Percentiles rank a stretch among this genome's conserved stretches.
Conservation (phyloP, 2,113 vertebrate genomes). For the Eurystomus gularis region DNA sequence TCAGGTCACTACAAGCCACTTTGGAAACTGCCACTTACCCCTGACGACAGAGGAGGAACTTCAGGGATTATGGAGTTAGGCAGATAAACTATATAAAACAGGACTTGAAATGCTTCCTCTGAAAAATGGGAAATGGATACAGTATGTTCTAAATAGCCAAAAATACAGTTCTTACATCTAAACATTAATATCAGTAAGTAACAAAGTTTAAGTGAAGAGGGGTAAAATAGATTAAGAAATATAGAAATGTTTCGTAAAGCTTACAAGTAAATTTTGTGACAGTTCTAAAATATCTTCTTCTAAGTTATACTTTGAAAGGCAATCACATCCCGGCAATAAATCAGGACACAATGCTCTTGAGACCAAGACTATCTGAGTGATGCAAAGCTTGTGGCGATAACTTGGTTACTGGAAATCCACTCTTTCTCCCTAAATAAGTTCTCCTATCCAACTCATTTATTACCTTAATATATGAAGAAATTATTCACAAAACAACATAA, state of each 20-base stretch:
- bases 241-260: not conserved
- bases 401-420: not conserved
- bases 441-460: not conserved
- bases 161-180: not conserved
- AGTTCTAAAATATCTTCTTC: not conserved
- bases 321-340: not conserved
- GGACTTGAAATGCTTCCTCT: not conserved
- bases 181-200: not conserved
- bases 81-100: not conserved
- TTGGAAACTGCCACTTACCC: not conserved
- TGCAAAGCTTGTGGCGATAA: not conserved
- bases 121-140: not conserved
- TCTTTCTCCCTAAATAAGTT: not conserved
- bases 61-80: not conserved
- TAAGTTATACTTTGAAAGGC: not conserved
- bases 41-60: not conserved
- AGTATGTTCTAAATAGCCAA: not conserved
- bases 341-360: not conserved
- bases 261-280: not conserved
- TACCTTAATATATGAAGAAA: not conserved
- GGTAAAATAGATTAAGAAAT: not conserved
- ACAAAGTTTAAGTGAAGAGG: not conserved
- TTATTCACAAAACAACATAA: not conserved
- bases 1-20: not conserved
- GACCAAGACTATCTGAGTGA: not conserved